Percentiles rank a stretch among this genome's conserved stretches.
These are phyloP conservation scores for Virgularia gustaviana DNA, from an alignment of 92 coral and sea anemone species.

Conservation along the genomic window DNA sequence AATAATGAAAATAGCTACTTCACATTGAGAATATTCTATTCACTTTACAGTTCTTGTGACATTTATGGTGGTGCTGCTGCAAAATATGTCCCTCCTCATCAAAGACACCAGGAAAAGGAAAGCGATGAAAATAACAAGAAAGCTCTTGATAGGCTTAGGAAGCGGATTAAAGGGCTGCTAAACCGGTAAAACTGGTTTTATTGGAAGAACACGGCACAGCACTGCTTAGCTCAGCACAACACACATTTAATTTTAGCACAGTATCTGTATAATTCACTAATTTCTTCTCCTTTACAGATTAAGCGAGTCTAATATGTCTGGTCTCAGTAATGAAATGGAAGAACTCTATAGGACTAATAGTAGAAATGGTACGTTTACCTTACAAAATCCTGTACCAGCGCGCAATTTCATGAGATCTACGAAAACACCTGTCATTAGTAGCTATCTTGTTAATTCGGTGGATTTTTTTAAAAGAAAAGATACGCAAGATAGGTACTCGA, in stretches of 20 bases:
- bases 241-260: too few relatives aligned
- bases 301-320: slow-evolving; percentile 81
- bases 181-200: slow-evolving; percentile 86
- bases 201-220: too few relatives aligned
- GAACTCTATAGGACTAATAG: slow-evolving; percentile 70
- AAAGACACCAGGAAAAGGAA: slow-evolving; percentile 46
- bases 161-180: slow-evolving; percentile 82
- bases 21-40: too few relatives aligned
- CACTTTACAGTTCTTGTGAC: slow-evolving; percentile 12
- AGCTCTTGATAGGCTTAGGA: slow-evolving; percentile 51
- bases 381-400: neutral
- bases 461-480: too few relatives aligned
- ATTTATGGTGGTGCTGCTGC: slow-evolving; percentile 33
- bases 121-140: slow-evolving; percentile 50
- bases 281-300: slow-evolving; percentile 71
- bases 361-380: slow-evolving; percentile 69
- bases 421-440: too few relatives aligned
- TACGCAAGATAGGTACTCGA: too few relatives aligned
- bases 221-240: neutral
- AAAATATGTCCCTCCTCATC: slow-evolving; percentile 85
- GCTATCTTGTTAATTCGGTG: too few relatives aligned
- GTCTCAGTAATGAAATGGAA: slow-evolving; percentile 77
- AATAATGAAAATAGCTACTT: too few relatives aligned
- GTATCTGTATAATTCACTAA: too few relatives aligned
- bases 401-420: too few relatives aligned